Base-by-base conservation (phyloP, 2,113 vertebrate genomes). In the Albula goreensis region DNA sequence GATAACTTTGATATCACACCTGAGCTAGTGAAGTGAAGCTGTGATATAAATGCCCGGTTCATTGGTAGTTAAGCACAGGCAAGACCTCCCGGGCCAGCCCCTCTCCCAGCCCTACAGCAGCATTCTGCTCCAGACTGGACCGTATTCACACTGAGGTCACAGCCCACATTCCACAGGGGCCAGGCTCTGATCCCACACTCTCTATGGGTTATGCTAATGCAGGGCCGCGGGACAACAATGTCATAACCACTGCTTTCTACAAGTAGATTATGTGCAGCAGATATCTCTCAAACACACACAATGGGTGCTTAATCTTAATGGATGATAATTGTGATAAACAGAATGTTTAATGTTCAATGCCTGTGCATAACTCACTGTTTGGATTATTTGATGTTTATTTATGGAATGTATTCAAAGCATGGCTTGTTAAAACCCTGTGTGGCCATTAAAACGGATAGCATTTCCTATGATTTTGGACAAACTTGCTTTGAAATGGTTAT, bases 171-270 rank as follows among this genome's bases (percentile, higher is more conserved):
- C 50, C 70, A 41, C 57, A 77, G 83, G 83, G 70, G 52, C 22
- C 50, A 84, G 25, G 50, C 50, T 78, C n/a, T 50, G 51, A 84
- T 77, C 66, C 83, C 74, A 10, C 17, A n/a, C n/a, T 84, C 31
- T 84, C 78, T 56, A 84, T 25, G 74, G 74, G 66, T 77, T 84
- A 78, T 84, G 50, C 51, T 84, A 84, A 84, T 78, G 22, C n/a
- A 78, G 15, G 66, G 19, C 25, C 51, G 15, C 15, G 25, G 78
- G 70, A 70, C 70, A 78, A 7, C n/a, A 17, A 17, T 74, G 70
- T 31, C 70, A n/a, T 31, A 74, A 22, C 70, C 70, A 74, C 70
- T 22, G 22, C 70, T 74, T 74, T 22, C n/a, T 12, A 2, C 70
- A 74, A 31, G 25, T 5, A 74, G 70, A 74, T 74, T 74, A 74